Evolutionary conservation across 2,888 invertebrate genomes (phyloP).

Genomic region (Philaethria dido): DNA sequence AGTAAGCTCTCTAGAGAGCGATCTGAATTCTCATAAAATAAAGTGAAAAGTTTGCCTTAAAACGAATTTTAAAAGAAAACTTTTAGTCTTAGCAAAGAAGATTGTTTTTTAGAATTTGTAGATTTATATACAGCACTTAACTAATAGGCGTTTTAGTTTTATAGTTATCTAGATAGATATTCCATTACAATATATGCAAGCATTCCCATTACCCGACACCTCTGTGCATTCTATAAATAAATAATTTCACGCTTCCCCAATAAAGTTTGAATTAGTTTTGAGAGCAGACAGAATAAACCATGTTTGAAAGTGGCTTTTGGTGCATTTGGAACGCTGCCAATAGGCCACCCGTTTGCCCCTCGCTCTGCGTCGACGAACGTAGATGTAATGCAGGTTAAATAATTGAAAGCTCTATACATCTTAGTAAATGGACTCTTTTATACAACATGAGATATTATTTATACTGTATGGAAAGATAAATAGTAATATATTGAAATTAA

Average conservation of each 20-base stretch:
- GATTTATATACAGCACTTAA: not conserved
- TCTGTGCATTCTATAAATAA: not conserved
- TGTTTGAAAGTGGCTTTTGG: constrained; percentile 28
- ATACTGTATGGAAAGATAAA: not conserved
- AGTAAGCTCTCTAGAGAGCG: constrained; percentile 27
- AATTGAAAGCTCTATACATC: constrained; percentile 6
- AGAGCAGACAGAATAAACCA: constrained; percentile 30
- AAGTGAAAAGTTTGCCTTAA: constrained; percentile 2
- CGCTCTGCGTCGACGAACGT: not conserved
- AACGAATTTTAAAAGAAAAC: not conserved
- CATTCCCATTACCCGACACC: not conserved
- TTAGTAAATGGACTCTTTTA: not conserved
- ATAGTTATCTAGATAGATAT: not conserved
- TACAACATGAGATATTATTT: not conserved
- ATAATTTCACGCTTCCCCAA: not conserved
- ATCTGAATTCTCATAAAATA: constrained; percentile 20
- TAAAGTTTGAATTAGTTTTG: constrained; percentile 20
- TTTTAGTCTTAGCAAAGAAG: not conserved
- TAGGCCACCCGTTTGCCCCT: constrained; percentile 7
- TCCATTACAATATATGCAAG: not conserved
- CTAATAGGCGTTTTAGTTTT: not conserved
- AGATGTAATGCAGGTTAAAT: constrained; percentile 11
- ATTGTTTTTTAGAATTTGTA: not conserved
- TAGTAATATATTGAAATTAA: not conserved
- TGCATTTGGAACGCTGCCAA: constrained; percentile 37